Percentiles rank a stretch among this genome's conserved stretches.
phyloP scores from a whole-genome alignment of 2,113 vertebrate genomes.

The Aplodontia rufa region DNA sequence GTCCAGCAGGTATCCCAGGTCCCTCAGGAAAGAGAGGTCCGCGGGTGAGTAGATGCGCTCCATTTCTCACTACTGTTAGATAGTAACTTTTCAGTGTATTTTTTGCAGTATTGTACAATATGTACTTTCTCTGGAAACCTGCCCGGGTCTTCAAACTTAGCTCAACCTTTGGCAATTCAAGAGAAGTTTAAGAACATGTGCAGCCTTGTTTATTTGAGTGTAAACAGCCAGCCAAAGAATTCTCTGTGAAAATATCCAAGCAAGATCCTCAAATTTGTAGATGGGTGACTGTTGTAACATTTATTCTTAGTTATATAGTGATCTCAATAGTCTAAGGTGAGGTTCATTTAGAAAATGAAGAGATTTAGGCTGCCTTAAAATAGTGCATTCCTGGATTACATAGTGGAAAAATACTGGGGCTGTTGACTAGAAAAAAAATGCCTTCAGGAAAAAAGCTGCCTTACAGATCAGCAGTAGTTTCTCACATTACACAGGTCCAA shows the following conservation, averaged over 20 bases:
- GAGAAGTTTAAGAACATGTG: not conserved
- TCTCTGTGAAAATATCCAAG: not conserved
- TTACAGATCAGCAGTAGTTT: slow-evolving; percentile 19
- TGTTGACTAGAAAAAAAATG: not conserved
- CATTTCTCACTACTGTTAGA: slow-evolving; percentile 38
- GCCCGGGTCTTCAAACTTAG: not conserved
- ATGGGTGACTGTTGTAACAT: not conserved
- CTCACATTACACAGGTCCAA: slow-evolving; percentile 18
- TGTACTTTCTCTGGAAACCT: slow-evolving; percentile 36
- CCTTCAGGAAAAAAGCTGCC: slow-evolving; percentile 26
- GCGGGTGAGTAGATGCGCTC: slow-evolving; percentile 89
- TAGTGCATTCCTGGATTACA: slow-evolving; percentile 20
- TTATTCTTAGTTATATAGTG: slow-evolving; percentile 60
- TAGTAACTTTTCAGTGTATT: slow-evolving; percentile 9
- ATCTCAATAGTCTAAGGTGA: slow-evolving; percentile 60
- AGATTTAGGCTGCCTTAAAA: slow-evolving; percentile 54
- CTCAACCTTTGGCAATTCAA: slow-evolving; percentile 23
- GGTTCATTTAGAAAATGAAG: slow-evolving; percentile 71
- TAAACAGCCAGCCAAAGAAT: not conserved
- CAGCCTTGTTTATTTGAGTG: slow-evolving; percentile 2
- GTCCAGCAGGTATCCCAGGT: slow-evolving; percentile 94
- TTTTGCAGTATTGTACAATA: not conserved
- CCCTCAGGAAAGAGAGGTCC: slow-evolving; percentile 94
- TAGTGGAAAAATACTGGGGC: slow-evolving; percentile 41
- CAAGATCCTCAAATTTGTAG: slow-evolving; percentile 31